Base-by-base conservation (phyloP, 2,797 vertebrate genomes). In the Apogon talboti region DNA sequence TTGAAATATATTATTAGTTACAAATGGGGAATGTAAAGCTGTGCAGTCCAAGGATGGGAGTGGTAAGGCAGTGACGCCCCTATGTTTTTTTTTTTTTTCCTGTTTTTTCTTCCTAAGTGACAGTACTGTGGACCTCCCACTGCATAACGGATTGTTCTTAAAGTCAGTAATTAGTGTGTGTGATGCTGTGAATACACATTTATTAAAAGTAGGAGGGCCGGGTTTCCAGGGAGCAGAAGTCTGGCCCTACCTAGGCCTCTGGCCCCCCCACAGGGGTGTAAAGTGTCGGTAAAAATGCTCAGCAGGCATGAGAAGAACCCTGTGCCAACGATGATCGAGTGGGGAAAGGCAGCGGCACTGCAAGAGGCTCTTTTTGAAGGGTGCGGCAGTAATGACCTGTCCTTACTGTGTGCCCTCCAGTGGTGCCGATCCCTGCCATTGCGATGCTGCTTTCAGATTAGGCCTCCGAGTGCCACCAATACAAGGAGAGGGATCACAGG, bases 341-440 rank as follows among this genome's bases (percentile, higher is more conserved):
- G 80, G 80, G 71, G 81, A 60, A 74, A 71, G 74, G 77, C 76
- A 66, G 78, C 77, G 12, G 64, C 79, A 52, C 83, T 64, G 82
- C 13, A 63, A 80, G 82, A 72, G 72, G 38, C 69, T 66, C 40
- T 43, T 81, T 91, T 87, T 91, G 91, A 92, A 93, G 90, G 91
- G 88, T 73, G 12, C 54, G 15, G 58, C 82, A 65, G 83, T 90
- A 90, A 92, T 92, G 91, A 92, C 91, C 91, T 85, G 86, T 91
- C 88, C 88, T 89, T 81, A 57, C 83, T 66, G 77, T 42, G 76
- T 68, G 79, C 79, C 86, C 90, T 86, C 84, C 74, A 71, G 88
- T 87, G 86, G 79, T 9, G 60, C 77, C 46, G 40, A 71, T 81
- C 78, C 76, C 82, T 69, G 76, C 85, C 72, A 53, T 70, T 41